Evolutionary conservation across 2,888 invertebrate genomes (phyloP).

Genomic region (Agonopterix subpropinquella): DNA sequence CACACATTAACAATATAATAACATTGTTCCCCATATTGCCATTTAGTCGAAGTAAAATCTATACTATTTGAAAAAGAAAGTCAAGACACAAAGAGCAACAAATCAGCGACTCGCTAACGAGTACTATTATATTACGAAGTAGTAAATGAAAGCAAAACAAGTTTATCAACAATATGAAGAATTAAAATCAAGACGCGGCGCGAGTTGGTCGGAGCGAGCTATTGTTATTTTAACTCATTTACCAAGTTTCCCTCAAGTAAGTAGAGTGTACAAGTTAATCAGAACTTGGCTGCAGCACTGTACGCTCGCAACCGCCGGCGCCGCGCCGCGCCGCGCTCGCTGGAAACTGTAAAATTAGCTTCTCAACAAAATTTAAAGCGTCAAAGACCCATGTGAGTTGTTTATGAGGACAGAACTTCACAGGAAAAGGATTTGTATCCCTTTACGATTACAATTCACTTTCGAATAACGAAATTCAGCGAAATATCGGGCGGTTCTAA

Average conservation of each 20-base stretch:
- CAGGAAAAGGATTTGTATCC: neutral
- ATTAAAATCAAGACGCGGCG: neutral
- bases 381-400: neutral
- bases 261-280: constrained; percentile 1
- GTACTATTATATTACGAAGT: neutral
- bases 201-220: neutral
- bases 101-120: too few relatives aligned
- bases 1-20: too few relatives aligned
- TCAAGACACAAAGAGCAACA: too few relatives aligned
- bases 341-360: neutral
- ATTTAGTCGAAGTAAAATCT: too few relatives aligned
- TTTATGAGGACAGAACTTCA: neutral
- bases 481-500: too few relatives aligned
- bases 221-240: neutral
- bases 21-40: too few relatives aligned
- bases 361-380: neutral
- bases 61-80: too few relatives aligned
- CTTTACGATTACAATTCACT: too few relatives aligned
- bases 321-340: neutral
- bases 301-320: neutral
- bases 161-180: neutral
- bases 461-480: too few relatives aligned
- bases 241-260: neutral
- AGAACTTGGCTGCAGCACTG: neutral
- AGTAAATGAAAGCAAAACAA: neutral